These are phyloP conservation scores for Andrena praecox DNA, from an alignment of 2,888 invertebrate genomes.

Conservation along the genomic window DNA sequence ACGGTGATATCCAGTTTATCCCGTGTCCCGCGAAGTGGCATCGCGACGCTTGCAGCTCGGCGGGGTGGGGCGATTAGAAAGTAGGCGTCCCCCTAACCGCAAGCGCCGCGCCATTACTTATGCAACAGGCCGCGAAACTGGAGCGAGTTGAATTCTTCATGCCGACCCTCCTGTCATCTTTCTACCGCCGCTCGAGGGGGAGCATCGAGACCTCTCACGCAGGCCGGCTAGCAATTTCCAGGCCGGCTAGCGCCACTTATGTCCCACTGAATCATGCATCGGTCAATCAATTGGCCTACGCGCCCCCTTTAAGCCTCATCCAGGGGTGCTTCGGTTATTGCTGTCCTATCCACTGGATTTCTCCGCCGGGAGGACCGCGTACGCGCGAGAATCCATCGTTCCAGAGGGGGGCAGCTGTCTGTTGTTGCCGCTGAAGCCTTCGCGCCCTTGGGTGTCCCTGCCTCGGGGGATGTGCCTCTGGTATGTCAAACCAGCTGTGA, in stretches of 20 bases:
- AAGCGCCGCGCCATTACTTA: constrained; percentile 79
- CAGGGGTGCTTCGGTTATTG: constrained; percentile 36
- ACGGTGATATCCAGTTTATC: constrained; percentile 69
- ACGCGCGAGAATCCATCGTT: neutral
- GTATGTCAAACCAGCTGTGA: no score
- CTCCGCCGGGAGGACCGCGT: constrained; percentile 4
- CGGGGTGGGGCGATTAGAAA: constrained; percentile 52
- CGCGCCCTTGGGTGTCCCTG: neutral
- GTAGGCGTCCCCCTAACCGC: constrained; percentile 72
- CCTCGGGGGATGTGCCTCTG: no score
- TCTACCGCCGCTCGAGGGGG: constrained; percentile 32
- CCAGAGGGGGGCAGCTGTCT: neutral
- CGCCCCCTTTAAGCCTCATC: constrained; percentile 6
- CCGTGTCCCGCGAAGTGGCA: constrained; percentile 39
- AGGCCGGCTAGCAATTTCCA: constrained; percentile 32
- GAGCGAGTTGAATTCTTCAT: constrained; percentile 78
- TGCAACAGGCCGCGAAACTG: constrained; percentile 74
- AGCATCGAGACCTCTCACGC: constrained; percentile 41
- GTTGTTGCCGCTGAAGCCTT: neutral
- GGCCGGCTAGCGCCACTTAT: constrained; percentile 65
- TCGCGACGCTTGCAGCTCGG: constrained; percentile 13
- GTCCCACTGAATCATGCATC: constrained; percentile 73
- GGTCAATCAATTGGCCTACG: constrained; percentile 71
- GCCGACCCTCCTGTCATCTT: constrained; percentile 62
- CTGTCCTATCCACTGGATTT: constrained; percentile 7